Conservation (phyloP, 1,140 invertebrate species). For the Globodera rostochiensis region DNA sequence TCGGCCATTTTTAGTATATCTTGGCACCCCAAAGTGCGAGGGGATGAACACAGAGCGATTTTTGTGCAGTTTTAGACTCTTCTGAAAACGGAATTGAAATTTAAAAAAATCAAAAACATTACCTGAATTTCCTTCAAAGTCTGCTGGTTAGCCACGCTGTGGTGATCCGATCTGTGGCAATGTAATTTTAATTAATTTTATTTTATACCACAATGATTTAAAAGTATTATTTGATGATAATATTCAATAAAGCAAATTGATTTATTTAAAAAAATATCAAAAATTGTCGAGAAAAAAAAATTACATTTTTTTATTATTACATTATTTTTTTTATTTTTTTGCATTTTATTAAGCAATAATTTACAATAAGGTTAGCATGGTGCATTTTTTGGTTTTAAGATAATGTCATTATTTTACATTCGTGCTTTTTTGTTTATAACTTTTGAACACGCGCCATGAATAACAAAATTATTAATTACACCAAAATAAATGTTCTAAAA, state of each 20-base stretch:
- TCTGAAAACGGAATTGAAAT: constrained; percentile 1
- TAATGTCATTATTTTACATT: too few relatives aligned
- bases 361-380: constrained; percentile 69
- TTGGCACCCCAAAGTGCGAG: constrained; percentile 73
- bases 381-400: too few relatives aligned
- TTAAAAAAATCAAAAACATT: constrained; percentile 6
- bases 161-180: constrained; percentile 69
- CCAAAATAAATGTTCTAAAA: too few relatives aligned
- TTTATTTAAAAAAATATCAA: too few relatives aligned
- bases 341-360: constrained; percentile 30
- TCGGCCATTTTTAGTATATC: constrained; percentile 74
- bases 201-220: neutral
- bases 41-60: constrained; percentile 70
- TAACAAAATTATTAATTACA: too few relatives aligned
- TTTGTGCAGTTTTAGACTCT: constrained; percentile 49
- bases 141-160: constrained; percentile 68
- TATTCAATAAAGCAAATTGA: too few relatives aligned
- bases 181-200: too few relatives aligned
- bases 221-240: neutral
- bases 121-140: constrained; percentile 60
- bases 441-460: too few relatives aligned
- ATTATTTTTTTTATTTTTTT: too few relatives aligned
- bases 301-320: too few relatives aligned
- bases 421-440: too few relatives aligned
- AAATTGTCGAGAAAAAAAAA: too few relatives aligned